phyloP scores from a whole-genome alignment of 2,113 vertebrate genomes.

The Panthera uncia region DNA sequence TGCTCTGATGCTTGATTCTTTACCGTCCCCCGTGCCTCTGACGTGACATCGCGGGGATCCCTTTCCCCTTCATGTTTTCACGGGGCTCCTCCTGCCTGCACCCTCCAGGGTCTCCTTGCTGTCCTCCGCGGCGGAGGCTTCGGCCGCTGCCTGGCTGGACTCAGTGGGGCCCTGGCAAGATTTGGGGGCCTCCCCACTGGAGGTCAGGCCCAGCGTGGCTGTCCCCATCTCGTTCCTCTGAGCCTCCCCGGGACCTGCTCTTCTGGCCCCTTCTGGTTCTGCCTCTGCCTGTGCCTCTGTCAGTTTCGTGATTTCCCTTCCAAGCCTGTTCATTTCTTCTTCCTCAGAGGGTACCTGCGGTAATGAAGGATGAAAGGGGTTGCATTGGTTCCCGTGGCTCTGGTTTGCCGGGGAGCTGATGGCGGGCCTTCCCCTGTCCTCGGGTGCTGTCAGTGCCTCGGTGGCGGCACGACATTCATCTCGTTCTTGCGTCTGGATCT shows the following conservation, averaged over 20 bases:
- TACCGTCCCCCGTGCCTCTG: rapidly evolving
- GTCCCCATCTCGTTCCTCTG: slow-evolving; percentile 38
- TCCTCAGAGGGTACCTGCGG: slow-evolving; percentile 74
- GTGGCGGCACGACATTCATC: slow-evolving; percentile 81
- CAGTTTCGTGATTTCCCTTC: slow-evolving; percentile 81
- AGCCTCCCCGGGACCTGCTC: slow-evolving; percentile 29
- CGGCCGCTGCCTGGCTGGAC: slow-evolving; percentile 43
- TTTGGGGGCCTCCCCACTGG: slow-evolving; percentile 63
- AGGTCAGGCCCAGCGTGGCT: slow-evolving; percentile 68
- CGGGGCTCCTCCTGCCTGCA: background rate
- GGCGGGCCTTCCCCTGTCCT: slow-evolving; percentile 75
- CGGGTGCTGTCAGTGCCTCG: slow-evolving; percentile 77
- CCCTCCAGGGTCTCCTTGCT: slow-evolving; percentile 31
- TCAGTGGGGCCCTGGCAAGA: slow-evolving; percentile 65
- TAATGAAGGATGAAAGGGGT: slow-evolving; percentile 83
- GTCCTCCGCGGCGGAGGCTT: slow-evolving; percentile 52
- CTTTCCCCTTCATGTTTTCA: slow-evolving; percentile 50
- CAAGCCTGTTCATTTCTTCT: slow-evolving; percentile 82
- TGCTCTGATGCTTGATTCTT: background rate
- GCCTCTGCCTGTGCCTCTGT: slow-evolving; percentile 75
- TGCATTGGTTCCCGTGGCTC: slow-evolving; percentile 82
- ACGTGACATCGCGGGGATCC: rapidly evolving
- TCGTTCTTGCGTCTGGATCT: slow-evolving; percentile 82
- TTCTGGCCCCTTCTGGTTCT: slow-evolving; percentile 79
- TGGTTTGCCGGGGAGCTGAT: slow-evolving; percentile 78